Evolutionary conservation across 30 jellyfish, hydroid and myxozoan species (phyloP).

Genomic region (Hydra vulgaris): DNA sequence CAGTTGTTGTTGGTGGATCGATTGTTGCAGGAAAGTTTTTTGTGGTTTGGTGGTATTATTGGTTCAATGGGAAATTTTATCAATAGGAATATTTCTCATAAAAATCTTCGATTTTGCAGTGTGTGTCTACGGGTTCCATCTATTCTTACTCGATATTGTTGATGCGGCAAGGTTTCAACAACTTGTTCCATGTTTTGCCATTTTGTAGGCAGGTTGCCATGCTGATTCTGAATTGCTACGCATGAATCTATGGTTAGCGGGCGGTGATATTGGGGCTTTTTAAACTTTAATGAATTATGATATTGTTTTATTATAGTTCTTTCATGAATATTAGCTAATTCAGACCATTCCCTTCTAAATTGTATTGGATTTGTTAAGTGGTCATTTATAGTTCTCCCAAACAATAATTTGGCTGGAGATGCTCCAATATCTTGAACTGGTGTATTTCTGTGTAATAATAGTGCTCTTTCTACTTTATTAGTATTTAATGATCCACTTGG

Average conservation of each 20-base stretch:
- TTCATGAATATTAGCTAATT: background rate
- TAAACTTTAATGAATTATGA: no score
- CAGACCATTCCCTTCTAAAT: slow-evolving; percentile 1
- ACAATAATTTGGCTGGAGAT: no score
- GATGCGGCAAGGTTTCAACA: slow-evolving; percentile 9
- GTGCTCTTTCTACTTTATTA: background rate
- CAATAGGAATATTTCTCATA: background rate
- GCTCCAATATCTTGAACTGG: slow-evolving; percentile 4
- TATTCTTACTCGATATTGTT: slow-evolving; percentile 8
- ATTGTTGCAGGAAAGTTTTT: no score
- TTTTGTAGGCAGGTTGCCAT: slow-evolving; percentile 10
- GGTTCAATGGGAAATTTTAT: no score
- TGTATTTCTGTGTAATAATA: slow-evolving; percentile 7
- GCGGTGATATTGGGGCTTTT: background rate
- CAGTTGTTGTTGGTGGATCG: no score
- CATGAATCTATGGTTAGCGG: background rate
- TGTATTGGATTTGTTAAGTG: background rate
- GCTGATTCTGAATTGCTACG: slow-evolving; percentile 7
- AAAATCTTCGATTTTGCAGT: slow-evolving; percentile 10
- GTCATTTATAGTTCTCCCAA: background rate
- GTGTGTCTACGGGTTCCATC: slow-evolving; percentile 14
- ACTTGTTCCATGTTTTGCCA: background rate
- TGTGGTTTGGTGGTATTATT: no score
- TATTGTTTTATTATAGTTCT: background rate
- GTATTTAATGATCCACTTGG: no score